Conservation (phyloP, 2,888 invertebrate genomes). For the Scaptodrosophila latifasciaeformis region DNA sequence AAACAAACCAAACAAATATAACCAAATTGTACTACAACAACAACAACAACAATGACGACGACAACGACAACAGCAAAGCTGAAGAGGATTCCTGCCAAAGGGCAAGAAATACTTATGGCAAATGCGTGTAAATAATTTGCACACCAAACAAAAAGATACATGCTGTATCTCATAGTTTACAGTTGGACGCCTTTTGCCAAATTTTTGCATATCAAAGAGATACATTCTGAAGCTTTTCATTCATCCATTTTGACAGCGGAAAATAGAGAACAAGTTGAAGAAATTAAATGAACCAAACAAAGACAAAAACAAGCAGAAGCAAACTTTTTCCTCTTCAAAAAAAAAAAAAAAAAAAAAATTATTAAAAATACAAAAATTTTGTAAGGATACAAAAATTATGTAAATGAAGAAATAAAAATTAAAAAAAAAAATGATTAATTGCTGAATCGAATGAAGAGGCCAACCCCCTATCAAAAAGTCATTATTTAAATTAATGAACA, state of each 20-base stretch:
- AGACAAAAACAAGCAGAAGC: slow-evolving; percentile 21
- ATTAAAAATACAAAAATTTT: slow-evolving; percentile 26
- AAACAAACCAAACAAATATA: slow-evolving; percentile 28
- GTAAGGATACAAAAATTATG: slow-evolving; percentile 15
- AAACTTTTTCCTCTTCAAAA: background rate
- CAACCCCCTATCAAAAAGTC: slow-evolving; percentile 29
- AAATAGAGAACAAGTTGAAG: slow-evolving; percentile 35
- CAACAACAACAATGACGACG: slow-evolving; percentile 11
- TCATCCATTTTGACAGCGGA: slow-evolving; percentile 40
- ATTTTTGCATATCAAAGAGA: background rate
- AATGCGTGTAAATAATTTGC: slow-evolving; percentile 52
- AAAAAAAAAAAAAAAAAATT: slow-evolving; percentile 30
- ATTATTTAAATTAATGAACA: slow-evolving; percentile 51
- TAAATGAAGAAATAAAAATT: slow-evolving; percentile 17
- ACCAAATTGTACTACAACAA: background rate
- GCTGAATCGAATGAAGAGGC: slow-evolving; percentile 4
- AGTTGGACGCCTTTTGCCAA: slow-evolving; percentile 63
- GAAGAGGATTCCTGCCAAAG: too few relatives aligned
- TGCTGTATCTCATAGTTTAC: slow-evolving; percentile 62
- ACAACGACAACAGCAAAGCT: slow-evolving; percentile 23
- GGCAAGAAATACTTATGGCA: slow-evolving; percentile 43
- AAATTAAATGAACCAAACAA: slow-evolving; percentile 67
- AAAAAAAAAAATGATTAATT: slow-evolving; percentile 36
- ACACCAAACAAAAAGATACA: slow-evolving; percentile 24
- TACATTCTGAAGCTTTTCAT: slow-evolving; percentile 28